These are phyloP conservation scores for Quadriops clusia DNA, from an alignment of 2,888 invertebrate species.

Conservation along the genomic window DNA sequence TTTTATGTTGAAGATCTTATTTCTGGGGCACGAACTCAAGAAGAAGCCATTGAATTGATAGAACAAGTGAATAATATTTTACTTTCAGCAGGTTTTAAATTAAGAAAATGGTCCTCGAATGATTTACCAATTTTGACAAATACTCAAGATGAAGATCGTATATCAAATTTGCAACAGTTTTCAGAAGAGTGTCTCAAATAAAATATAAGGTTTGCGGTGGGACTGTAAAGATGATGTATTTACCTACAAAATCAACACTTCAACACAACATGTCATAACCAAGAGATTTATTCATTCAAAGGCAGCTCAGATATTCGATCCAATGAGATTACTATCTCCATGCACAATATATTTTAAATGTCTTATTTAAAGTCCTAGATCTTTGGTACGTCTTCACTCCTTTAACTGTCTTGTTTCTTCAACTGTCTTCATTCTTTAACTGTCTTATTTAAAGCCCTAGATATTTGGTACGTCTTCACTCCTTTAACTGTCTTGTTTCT, in stretches of 20 bases:
- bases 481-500: too few species aligned
- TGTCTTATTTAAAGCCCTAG: too few species aligned
- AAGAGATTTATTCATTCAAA: slow-evolving; percentile 12
- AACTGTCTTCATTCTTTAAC: too few species aligned
- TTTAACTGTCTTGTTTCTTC: too few species aligned
- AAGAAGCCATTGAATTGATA: slow-evolving; percentile 5
- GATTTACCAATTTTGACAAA: slow-evolving; percentile 4
- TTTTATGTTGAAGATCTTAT: slow-evolving; percentile 13
- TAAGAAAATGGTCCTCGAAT: slow-evolving; percentile 10
- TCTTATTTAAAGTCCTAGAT: too few species aligned
- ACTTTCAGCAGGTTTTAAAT: slow-evolving; percentile 8
- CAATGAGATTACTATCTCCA: slow-evolving; percentile 10
- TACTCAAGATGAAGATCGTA: too few species aligned
- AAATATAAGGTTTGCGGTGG: slow-evolving; percentile 10
- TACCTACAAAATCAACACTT: not conserved
- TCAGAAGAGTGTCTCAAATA: slow-evolving; percentile 4
- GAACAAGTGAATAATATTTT: slow-evolving; percentile 5
- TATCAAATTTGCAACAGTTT: too few species aligned
- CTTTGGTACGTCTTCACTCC: too few species aligned
- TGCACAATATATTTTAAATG: slow-evolving; percentile 6
- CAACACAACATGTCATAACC: not conserved
- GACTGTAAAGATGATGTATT: slow-evolving; percentile 9
- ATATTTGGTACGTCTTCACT: too few species aligned
- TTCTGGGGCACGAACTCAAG: slow-evolving; percentile 7
- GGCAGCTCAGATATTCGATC: slow-evolving; percentile 10